Evolutionary conservation across 2,888 invertebrate species (phyloP).

Genomic region (Chymomyza procnemis): DNA sequence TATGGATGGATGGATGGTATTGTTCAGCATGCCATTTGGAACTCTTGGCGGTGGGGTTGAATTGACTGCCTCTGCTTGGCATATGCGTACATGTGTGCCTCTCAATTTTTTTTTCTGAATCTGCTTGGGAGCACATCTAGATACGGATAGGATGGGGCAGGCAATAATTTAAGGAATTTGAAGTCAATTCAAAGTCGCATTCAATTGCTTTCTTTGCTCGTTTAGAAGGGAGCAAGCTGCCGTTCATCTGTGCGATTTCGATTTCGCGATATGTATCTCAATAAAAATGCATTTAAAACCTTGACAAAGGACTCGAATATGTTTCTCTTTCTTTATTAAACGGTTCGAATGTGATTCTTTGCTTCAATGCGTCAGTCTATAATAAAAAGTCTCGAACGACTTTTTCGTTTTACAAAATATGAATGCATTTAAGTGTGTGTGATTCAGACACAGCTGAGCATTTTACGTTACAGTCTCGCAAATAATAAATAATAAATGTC

Average conservation of each 20-base stretch:
- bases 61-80: neutral
- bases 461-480: too few relatives aligned
- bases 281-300: constrained; percentile 77
- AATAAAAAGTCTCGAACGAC: neutral
- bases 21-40: neutral
- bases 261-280: constrained; percentile 73
- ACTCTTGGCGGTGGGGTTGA: constrained; percentile 8
- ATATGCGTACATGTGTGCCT: constrained; percentile 11
- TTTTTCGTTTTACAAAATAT: neutral
- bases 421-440: too few relatives aligned
- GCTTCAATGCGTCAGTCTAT: neutral
- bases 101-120: constrained; percentile 19
- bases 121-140: constrained; percentile 18
- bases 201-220: constrained; percentile 48
- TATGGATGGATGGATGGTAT: neutral
- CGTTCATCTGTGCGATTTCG: constrained; percentile 45
- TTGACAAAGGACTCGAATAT: constrained; percentile 69
- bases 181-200: constrained; percentile 73
- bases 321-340: constrained; percentile 22
- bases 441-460: too few relatives aligned
- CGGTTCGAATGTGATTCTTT: neutral
- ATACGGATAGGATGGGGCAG: constrained; percentile 34
- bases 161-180: constrained; percentile 76
- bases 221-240: constrained; percentile 24
- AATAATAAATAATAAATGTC: too few relatives aligned